Conservation (phyloP, 2,797 vertebrate species). For the Amblyopsis hoosieri region DNA sequence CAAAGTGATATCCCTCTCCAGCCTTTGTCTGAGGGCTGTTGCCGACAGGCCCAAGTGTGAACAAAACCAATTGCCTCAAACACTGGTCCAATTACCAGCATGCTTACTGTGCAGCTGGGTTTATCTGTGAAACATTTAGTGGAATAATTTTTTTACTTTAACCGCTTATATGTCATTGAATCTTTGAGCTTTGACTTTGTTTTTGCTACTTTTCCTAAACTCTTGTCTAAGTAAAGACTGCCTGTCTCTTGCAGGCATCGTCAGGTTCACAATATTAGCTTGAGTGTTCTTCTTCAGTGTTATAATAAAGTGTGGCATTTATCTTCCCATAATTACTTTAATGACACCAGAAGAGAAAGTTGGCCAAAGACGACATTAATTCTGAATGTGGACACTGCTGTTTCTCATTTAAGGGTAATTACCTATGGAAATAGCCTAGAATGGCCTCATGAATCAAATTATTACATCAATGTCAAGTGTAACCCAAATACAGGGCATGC, state of each 20-base stretch:
- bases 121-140: slow-evolving; percentile 13
- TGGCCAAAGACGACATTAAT: slow-evolving; percentile 70
- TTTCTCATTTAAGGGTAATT: slow-evolving; percentile 77
- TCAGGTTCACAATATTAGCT: slow-evolving; percentile 45
- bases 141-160: not conserved
- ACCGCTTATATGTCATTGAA: not conserved
- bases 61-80: slow-evolving; percentile 53
- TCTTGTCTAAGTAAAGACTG: not conserved
- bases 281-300: slow-evolving; percentile 71
- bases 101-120: slow-evolving; percentile 30
- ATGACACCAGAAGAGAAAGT: slow-evolving; percentile 61
- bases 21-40: slow-evolving; percentile 64
- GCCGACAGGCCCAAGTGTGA: slow-evolving; percentile 57
- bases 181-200: not conserved
- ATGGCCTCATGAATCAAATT: slow-evolving; percentile 74
- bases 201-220: not conserved
- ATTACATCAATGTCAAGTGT: slow-evolving; percentile 71
- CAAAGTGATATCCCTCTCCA: slow-evolving; percentile 68
- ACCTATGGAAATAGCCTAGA: slow-evolving; percentile 72
- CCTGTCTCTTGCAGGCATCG: not conserved
- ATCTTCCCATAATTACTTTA: slow-evolving; percentile 68
- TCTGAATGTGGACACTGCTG: slow-evolving; percentile 59
- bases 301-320: slow-evolving; percentile 63
- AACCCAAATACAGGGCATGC: slow-evolving; percentile 55
- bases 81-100: slow-evolving; percentile 37